Base-by-base conservation (phyloP, 2,113 vertebrate species). In the Ceuthmochares aereus region DNA sequence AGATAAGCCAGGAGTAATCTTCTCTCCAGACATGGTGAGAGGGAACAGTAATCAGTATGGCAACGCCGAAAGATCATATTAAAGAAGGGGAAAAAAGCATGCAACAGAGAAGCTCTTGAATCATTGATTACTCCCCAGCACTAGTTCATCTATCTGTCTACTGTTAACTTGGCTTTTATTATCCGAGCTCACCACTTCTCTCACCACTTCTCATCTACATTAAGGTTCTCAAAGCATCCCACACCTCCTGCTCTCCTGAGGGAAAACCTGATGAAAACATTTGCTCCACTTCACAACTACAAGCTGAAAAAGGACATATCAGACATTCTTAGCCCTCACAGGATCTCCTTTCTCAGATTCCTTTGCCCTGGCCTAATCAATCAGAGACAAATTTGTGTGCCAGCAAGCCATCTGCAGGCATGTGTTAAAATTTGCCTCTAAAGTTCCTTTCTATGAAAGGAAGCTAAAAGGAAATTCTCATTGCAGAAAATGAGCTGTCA, bases 1-100 rank as follows among this genome's bases (percentile, higher is more conserved):
- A 90, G 83, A 72, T 84, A 89, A 62, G 55, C 37, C 66, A 92
- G 37, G 93, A 87, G 59, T 89, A 95, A 85, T 89, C 49, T 62
- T 55, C 29, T 87, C 89, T 93, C 79, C 43, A 91, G 95, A 84
- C 83, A 92, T 4, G 1, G 36, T 58, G 47, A 72, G 40, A 92
- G 25, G n/a, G 56, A 96, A 73, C 20, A 87, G 76, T 47, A 92
- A 91, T 84, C 86, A 94, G 21, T 30, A n/a, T 14, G 14, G 36
- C 22, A 83, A 78, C 90, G 83, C 47, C 72, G 64, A 93, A 74
- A 95, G 29, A 78, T 75, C 21, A 14, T 56, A 19, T 85, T 83
- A 91, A 82, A 87, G 15, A 36, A 73, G 32, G 16, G 70, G 51
- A 84, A 95, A 87, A 36, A 49, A 49, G 9, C 43, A 68, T 1